Evolutionary conservation across 2,797 vertebrate species (phyloP).

Genomic region (Notoglanidium macrostoma): DNA sequence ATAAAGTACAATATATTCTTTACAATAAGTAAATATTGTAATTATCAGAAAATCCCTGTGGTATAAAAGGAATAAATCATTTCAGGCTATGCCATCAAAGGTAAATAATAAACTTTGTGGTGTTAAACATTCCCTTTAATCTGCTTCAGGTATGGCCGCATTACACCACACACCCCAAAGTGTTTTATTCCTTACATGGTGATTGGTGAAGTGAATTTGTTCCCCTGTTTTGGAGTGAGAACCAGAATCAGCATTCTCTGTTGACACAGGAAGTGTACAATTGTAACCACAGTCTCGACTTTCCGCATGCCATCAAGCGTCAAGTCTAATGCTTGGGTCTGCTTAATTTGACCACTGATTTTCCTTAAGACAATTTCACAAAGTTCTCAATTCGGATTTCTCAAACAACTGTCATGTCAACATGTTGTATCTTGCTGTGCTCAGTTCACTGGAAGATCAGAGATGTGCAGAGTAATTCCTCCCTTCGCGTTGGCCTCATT

Average conservation of each 20-base stretch:
- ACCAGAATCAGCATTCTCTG: constrained; percentile 39
- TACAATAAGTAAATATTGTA: not conserved
- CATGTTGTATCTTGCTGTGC: not conserved
- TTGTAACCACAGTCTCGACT: constrained; percentile 50
- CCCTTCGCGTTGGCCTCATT: constrained; percentile 61
- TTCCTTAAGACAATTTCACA: not conserved
- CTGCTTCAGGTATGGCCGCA: not conserved
- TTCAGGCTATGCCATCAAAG: not conserved
- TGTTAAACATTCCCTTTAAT: not conserved
- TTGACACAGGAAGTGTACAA: constrained; percentile 51
- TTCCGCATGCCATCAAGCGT: not conserved
- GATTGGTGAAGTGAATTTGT: not conserved
- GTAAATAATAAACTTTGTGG: not conserved
- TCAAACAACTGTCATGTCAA: not conserved
- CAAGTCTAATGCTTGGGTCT: not conserved
- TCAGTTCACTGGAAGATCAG: constrained; percentile 18
- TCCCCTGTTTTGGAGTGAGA: not conserved
- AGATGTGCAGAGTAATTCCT: constrained; percentile 40
- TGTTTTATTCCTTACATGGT: not conserved
- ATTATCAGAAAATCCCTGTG: not conserved
- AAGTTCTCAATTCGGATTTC: not conserved
- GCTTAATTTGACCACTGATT: not conserved
- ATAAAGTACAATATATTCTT: not conserved
- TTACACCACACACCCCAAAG: not conserved
- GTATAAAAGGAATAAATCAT: not conserved